These are phyloP conservation scores for Drosophila chauvacae DNA, from an alignment of 1,140 invertebrate species.

Conservation along the genomic window DNA sequence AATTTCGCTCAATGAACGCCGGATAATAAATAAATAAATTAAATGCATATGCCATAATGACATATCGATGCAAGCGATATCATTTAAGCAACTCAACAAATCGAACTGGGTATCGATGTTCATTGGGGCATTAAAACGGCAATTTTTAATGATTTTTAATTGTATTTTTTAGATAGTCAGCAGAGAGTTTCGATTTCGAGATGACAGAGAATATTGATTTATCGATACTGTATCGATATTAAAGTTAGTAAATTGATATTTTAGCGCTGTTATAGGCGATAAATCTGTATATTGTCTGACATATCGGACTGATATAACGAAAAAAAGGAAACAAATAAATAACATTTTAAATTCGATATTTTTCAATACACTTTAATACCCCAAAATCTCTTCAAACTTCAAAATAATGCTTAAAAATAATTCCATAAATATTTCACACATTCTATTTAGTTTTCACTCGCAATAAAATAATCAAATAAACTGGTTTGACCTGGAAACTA, in stretches of 20 bases:
- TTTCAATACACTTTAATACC: too few relatives aligned
- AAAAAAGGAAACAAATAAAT: too few relatives aligned
- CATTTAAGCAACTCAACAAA: conserved; percentile 8
- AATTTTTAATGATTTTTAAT: background rate
- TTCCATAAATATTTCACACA: background rate
- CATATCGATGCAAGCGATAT: background rate
- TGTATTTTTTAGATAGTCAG: background rate
- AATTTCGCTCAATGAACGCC: conserved; percentile 27
- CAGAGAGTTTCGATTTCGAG: background rate
- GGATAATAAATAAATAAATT: conserved; percentile 33
- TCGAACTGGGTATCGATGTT: background rate
- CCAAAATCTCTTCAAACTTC: too few relatives aligned
- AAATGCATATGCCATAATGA: conserved; percentile 7
- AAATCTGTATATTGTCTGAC: too few relatives aligned
- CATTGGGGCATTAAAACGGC: background rate
- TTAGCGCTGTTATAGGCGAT: too few relatives aligned
- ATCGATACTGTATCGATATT: too few relatives aligned
- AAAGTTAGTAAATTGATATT: too few relatives aligned
- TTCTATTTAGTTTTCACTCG: background rate
- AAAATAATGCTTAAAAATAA: background rate
- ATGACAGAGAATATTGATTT: background rate
- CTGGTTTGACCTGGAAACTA: background rate
- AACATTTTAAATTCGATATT: too few relatives aligned
- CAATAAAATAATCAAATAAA: background rate
- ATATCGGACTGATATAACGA: too few relatives aligned